phyloP scores from a whole-genome alignment of 1,140 invertebrate species.

The Pseudachorutes palmiensis region DNA sequence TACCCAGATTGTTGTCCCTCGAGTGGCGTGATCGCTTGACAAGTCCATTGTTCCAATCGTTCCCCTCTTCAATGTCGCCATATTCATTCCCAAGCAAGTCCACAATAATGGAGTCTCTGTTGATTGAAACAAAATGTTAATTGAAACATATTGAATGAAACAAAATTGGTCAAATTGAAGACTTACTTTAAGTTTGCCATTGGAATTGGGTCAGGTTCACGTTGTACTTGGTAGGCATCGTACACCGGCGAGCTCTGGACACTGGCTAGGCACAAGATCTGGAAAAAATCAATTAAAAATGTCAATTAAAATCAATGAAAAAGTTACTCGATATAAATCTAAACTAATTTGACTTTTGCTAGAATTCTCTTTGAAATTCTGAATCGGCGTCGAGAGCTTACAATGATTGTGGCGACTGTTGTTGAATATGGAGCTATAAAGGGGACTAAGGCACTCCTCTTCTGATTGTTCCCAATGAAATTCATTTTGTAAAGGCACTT shows the following conservation, averaged over 20 bases:
- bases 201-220: conserved; percentile 8
- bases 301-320: background rate
- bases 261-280: background rate
- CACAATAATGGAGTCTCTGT: conserved; percentile 15
- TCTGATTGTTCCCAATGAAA: no score
- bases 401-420: no score
- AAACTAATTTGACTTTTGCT: no score
- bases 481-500: no score
- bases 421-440: no score
- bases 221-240: background rate
- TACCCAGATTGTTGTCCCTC: background rate
- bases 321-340: no score
- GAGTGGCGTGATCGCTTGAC: background rate
- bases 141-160: background rate
- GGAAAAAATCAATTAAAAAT: background rate
- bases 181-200: conserved; percentile 15
- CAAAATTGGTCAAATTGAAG: background rate
- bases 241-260: conserved; percentile 2
- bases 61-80: background rate
- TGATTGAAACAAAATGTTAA: background rate
- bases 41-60: background rate
- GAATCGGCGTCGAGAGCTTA: no score
- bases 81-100: background rate
- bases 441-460: no score
- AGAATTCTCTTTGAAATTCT: no score